Base-by-base conservation (phyloP, 2,888 invertebrate species). In the Sinopyrophorus schimmeli region DNA sequence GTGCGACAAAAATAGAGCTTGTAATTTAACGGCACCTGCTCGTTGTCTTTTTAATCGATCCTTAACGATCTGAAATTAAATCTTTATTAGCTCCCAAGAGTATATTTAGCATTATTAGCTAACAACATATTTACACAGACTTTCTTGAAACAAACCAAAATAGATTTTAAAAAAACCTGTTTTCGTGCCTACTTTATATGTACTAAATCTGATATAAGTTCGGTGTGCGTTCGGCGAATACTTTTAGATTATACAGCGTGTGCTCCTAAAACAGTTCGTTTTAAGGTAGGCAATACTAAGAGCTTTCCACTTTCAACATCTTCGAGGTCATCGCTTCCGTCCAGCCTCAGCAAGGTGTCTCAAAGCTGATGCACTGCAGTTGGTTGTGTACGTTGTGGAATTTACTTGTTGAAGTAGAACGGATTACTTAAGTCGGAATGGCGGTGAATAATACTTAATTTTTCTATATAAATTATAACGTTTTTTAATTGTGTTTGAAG, bases 321-420 rank as follows among this genome's bases (percentile, higher is more conserved):
- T 58, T 55, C 42, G 59, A 59, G 60, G 61, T 60, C 61, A 61
- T 59, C 60, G 61, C 50, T 58, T 60, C 61, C 57, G 55, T 48
- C 51, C 54, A 52, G 51, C 50, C 32, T 43, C 50, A 43, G 43
- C 44, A 50, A 58, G 56, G 59, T 61, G 55, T 57, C 56, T 54
- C 43, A 35, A n/a, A 53, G 53, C 49, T 51, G 50, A 47, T 47
- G 52, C 53, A 42, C 43, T 53, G 50, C 50, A 55, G 58, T 61
- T 52, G 47, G 50, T 40, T 34, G 17, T 26, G 34, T 30, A 34
- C 14, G 39, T 38, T 47, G 53, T 51, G 55, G 52, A 51, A 56
- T 51, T 53, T 38, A 41, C 35, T 50, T 48, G 40, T 35, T 46
- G 46, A 42, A 43, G 27, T 26, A 30, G 35, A 38, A 47, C 44